A percentile compares a stretch with the other conserved stretches of the same genome.
Conservation (phyloP, 2,888 invertebrate genomes). For the Nemotelus pantherinus region DNA sequence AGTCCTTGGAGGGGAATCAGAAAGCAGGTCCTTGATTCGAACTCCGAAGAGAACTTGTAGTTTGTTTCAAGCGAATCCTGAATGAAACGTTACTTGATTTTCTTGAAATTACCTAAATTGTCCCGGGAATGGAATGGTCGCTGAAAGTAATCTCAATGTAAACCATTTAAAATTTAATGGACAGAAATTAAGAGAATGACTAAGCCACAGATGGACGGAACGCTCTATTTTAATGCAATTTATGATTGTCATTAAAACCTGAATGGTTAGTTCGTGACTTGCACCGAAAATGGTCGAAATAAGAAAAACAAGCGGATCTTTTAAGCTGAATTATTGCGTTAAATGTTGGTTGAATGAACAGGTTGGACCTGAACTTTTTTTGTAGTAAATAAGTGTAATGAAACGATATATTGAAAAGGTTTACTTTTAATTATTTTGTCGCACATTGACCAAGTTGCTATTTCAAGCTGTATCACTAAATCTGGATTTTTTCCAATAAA, state of each 20-base stretch:
- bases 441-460: too few relatives aligned
- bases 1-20: neutral
- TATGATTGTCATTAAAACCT: constrained; percentile 35
- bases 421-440: too few relatives aligned
- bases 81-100: neutral
- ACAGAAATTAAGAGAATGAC: constrained; percentile 37
- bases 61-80: neutral
- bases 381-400: too few relatives aligned
- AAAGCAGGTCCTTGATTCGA: neutral
- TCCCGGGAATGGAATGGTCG: neutral
- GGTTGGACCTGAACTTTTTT: too few relatives aligned
- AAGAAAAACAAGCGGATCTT: too few relatives aligned
- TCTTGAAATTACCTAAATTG: neutral
- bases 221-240: constrained; percentile 34
- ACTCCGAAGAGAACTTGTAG: neutral
- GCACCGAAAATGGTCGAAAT: neutral
- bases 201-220: constrained; percentile 26
- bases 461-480: too few relatives aligned
- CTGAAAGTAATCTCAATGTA: constrained; percentile 11
- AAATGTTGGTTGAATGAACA: too few relatives aligned
- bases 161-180: constrained; percentile 37
- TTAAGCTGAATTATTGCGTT: too few relatives aligned
- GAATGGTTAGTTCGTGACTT: constrained; percentile 11
- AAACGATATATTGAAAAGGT: too few relatives aligned
- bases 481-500: too few relatives aligned